These are phyloP conservation scores for Thalassoma bifasciatum DNA, from an alignment of 2,113 vertebrate species.

Conservation along the genomic window DNA sequence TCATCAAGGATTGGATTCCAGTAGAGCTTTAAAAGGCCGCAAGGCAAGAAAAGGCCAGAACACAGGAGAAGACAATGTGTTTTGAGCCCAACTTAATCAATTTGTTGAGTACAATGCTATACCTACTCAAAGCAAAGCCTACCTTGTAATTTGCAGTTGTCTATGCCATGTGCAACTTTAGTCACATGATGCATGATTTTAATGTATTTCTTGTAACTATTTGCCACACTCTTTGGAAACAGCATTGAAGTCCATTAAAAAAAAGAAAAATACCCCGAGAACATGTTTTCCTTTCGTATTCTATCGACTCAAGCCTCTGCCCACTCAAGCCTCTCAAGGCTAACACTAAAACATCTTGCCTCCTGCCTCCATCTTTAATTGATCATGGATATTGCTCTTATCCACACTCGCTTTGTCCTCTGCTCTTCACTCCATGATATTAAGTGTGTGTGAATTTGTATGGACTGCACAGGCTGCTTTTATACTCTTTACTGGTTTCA, in stretches of 20 bases:
- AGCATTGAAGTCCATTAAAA: neutral
- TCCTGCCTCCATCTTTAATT: conserved; percentile 79
- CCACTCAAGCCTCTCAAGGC: conserved; percentile 76
- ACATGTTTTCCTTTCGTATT: conserved; percentile 59
- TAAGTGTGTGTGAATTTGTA: conserved; percentile 74
- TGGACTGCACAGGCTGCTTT: conserved; percentile 66
- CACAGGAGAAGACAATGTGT: neutral
- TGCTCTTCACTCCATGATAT: conserved; percentile 72
- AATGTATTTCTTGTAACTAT: no score
- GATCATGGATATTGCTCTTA: conserved; percentile 74
- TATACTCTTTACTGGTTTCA: conserved; percentile 69
- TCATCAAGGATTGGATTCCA: conserved; percentile 26
- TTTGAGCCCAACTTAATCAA: neutral
- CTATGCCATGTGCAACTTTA: no score
- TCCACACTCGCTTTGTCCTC: conserved; percentile 65
- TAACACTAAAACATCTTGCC: conserved; percentile 69
- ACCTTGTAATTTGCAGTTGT: no score
- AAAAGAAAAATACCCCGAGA: no score
- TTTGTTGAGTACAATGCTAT: neutral
- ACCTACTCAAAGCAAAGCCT: no score
- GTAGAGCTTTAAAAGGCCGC: conserved; percentile 42
- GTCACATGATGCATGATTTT: no score
- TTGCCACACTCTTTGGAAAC: no score
- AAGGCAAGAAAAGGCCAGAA: conserved; percentile 45
- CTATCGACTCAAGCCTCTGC: conserved; percentile 68